phyloP scores from a whole-genome alignment of 1,140 invertebrate species.

The Sitobion miscanthi region DNA sequence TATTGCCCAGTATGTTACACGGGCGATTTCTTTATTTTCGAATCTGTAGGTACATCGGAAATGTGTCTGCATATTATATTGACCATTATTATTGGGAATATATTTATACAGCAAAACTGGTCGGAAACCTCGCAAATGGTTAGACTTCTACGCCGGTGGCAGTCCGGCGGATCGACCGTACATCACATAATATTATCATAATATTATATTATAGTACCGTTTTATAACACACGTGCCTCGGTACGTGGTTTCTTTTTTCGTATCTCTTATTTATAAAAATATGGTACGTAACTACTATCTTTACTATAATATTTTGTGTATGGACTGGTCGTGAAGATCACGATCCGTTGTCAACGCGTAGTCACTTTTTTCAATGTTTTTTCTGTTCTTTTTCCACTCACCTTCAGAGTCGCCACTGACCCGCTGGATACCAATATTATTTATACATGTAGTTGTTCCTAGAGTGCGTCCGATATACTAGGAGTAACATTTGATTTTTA shows the following conservation, averaged over 20 bases:
- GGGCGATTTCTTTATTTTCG: not conserved
- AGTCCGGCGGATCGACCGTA: not conserved
- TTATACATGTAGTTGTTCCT: not conserved
- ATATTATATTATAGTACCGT: too few relatives aligned
- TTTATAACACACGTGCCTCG: not conserved
- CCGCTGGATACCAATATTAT: not conserved
- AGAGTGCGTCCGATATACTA: too few relatives aligned
- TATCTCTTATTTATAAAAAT: not conserved
- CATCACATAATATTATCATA: not conserved
- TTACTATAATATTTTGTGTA: not conserved
- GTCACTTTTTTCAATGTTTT: too few relatives aligned
- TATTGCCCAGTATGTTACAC: not conserved
- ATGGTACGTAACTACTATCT: not conserved
- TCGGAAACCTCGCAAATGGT: not conserved
- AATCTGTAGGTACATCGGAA: not conserved
- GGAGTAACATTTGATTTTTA: not conserved
- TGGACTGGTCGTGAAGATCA: not conserved
- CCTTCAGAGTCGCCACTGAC: too few relatives aligned
- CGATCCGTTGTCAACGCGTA: not conserved
- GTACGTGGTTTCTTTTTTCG: not conserved
- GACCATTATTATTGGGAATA: not conserved
- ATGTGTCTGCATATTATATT: not conserved
- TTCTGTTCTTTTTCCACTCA: too few relatives aligned
- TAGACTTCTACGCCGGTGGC: not conserved
- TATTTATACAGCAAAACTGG: not conserved